These are phyloP conservation scores for Alosa sapidissima DNA, from an alignment of 2,797 vertebrate genomes.

Conservation along the genomic window DNA sequence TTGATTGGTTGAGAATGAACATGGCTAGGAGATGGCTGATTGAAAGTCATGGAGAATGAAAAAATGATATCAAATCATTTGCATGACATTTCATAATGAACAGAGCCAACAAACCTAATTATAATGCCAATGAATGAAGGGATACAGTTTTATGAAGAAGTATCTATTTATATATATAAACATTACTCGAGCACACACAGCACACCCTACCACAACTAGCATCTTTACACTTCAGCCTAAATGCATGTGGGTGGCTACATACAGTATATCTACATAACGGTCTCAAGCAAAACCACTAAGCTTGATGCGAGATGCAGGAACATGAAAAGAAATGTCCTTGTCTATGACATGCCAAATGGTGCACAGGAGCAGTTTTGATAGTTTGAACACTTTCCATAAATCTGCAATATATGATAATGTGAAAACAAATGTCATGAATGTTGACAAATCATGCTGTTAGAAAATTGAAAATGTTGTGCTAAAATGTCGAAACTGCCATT, in stretches of 20 bases:
- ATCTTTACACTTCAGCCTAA: background rate
- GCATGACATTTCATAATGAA: slow-evolving; percentile 20
- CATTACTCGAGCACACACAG: background rate
- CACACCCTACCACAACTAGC: background rate
- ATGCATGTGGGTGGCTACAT: background rate
- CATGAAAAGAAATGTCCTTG: too few species aligned
- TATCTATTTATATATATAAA: background rate
- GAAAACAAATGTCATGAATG: background rate
- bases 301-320: background rate
- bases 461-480: background rate
- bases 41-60: background rate
- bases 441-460: background rate
- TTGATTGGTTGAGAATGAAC: slow-evolving; percentile 21
- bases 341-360: too few species aligned
- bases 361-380: too few species aligned
- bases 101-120: background rate
- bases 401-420: background rate
- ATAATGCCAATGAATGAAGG: slow-evolving; percentile 31
- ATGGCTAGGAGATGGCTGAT: background rate
- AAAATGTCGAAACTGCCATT: background rate
- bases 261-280: background rate
- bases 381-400: too few species aligned
- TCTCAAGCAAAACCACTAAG: background rate
- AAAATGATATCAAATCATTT: background rate
- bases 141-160: slow-evolving; percentile 48